Evolutionary conservation across 2,888 invertebrate genomes (phyloP).

Genomic region (Anarsia innoxiella): DNA sequence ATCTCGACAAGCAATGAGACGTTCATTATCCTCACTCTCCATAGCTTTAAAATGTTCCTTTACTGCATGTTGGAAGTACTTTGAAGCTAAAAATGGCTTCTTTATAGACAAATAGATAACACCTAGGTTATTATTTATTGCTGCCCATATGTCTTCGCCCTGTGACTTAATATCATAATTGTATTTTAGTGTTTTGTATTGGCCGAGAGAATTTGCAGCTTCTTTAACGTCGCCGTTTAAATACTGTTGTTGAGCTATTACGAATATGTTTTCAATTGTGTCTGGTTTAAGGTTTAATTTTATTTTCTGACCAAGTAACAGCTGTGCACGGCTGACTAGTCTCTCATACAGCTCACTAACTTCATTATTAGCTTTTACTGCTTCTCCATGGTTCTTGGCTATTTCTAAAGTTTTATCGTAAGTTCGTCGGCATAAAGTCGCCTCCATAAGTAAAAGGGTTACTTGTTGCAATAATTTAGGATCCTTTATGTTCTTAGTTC

Average conservation of each 20-base stretch:
- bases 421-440: slow-evolving; percentile 58
- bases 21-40: slow-evolving; percentile 58
- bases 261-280: slow-evolving; percentile 61
- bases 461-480: slow-evolving; percentile 49
- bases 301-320: slow-evolving; percentile 47
- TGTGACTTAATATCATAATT: slow-evolving; percentile 57
- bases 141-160: slow-evolving; percentile 69
- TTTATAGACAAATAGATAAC: slow-evolving; percentile 87
- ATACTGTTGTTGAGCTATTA: slow-evolving; percentile 62
- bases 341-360: slow-evolving; percentile 52
- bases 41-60: slow-evolving; percentile 78
- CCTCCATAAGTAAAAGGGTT: slow-evolving; percentile 55
- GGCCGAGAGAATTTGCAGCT: slow-evolving; percentile 50
- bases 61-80: slow-evolving; percentile 86
- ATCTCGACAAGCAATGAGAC: slow-evolving; percentile 57
- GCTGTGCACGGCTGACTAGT: slow-evolving; percentile 53
- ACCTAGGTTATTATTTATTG: slow-evolving; percentile 87
- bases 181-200: slow-evolving; percentile 51
- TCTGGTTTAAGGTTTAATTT: slow-evolving; percentile 49
- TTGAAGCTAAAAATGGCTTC: slow-evolving; percentile 86
- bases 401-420: slow-evolving; percentile 59
- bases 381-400: slow-evolving; percentile 50
- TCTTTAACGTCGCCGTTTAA: slow-evolving; percentile 60
- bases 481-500: slow-evolving; percentile 53
- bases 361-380: slow-evolving; percentile 46